Evolutionary conservation across 2,888 invertebrate genomes (phyloP).

Genomic region (Lasioglossum morio): DNA sequence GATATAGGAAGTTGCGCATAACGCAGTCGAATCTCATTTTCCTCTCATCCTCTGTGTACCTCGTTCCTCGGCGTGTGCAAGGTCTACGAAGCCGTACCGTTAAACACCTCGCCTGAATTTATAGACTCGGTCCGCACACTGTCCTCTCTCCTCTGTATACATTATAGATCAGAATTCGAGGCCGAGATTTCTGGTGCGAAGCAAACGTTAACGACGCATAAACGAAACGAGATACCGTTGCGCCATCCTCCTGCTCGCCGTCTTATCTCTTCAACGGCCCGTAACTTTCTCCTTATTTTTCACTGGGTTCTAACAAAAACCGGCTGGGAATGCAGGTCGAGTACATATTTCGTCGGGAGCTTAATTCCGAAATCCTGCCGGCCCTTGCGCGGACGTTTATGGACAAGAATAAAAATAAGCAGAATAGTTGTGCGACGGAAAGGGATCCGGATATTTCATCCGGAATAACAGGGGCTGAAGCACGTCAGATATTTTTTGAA

Average conservation of each 20-base stretch:
- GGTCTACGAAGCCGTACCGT: constrained; percentile 7
- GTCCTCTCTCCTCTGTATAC: too few species aligned
- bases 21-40: constrained; percentile 27
- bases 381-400: background rate
- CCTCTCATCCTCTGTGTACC: constrained; percentile 24
- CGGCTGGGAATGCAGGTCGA: background rate
- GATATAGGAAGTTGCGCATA: constrained; percentile 18
- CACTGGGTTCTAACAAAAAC: background rate
- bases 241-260: background rate
- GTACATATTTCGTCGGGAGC: constrained; percentile 24
- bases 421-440: background rate
- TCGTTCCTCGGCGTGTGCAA: constrained; percentile 35
- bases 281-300: background rate
- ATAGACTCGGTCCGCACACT: background rate
- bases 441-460: background rate
- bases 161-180: constrained; percentile 27
- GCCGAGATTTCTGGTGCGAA: background rate
- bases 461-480: background rate
- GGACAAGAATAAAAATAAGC: constrained; percentile 23
- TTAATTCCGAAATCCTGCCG: constrained; percentile 35
- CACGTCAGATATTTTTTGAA: background rate
- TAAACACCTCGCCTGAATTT: constrained; percentile 54
- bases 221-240: background rate
- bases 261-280: background rate
- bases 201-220: background rate